Evolutionary conservation across 2,888 invertebrate species (phyloP).

Genomic region (Orthonevra nobilis): DNA sequence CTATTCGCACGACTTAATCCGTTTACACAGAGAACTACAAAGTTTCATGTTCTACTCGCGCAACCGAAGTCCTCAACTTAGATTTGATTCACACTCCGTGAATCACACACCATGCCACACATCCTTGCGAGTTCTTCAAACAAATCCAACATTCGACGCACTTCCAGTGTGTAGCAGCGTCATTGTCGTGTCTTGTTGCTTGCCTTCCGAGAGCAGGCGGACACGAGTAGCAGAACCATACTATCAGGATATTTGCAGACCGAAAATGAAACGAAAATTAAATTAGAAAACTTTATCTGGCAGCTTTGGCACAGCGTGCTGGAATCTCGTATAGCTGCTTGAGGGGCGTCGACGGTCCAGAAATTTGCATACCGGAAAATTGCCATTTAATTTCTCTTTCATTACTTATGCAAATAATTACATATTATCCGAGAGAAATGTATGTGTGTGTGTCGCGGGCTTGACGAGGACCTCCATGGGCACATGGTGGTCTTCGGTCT

Average conservation of each 20-base stretch:
- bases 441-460: no score
- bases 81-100: conserved; percentile 21
- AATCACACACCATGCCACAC: not conserved
- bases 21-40: conserved; percentile 18
- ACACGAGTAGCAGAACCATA: no score
- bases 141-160: conserved; percentile 1
- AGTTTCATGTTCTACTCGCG: not conserved
- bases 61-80: conserved; percentile 9
- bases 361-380: conserved; percentile 54
- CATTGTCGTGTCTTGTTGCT: conserved; percentile 3
- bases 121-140: not conserved
- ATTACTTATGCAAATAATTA: conserved; percentile 60
- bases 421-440: conserved; percentile 14
- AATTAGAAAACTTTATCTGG: conserved; percentile 65
- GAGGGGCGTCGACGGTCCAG: conserved; percentile 2
- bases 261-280: conserved; percentile 53
- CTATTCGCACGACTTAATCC: conserved; percentile 20
- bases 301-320: conserved; percentile 1
- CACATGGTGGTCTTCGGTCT: no score
- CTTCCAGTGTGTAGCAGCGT: not conserved
- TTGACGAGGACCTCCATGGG: no score
- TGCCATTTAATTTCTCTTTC: conserved; percentile 60
- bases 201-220: no score
- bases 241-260: conserved; percentile 41
- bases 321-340: not conserved